A percentile compares a stretch with the other conserved stretches of the same genome.
Conservation (phyloP, 92 coral and sea anemone species). For the Micromussa lordhowensis region DNA sequence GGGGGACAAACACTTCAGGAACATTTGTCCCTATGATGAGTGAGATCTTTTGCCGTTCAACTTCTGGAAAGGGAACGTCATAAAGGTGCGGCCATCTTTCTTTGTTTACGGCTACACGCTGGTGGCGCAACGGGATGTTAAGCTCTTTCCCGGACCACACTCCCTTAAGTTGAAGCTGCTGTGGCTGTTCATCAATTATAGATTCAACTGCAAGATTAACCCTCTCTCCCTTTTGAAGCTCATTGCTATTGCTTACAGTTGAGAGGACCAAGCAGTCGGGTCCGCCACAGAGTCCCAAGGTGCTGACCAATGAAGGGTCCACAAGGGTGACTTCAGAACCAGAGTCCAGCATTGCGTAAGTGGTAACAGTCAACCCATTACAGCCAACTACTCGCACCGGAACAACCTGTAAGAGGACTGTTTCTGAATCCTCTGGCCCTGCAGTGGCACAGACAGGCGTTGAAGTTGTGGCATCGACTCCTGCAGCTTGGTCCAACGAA, state of each 20-base stretch:
- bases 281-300: no score
- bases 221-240: conserved; percentile 27
- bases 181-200: conserved; percentile 22
- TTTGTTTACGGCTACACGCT: neutral
- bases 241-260: conserved; percentile 29
- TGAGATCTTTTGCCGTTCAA: conserved; percentile 9
- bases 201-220: conserved; percentile 41
- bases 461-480: neutral
- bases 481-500: neutral
- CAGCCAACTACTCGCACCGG: conserved; percentile 46
- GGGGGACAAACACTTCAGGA: conserved; percentile 14
- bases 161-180: conserved; percentile 20
- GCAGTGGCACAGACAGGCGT: conserved; percentile 6
- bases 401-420: conserved; percentile 59
- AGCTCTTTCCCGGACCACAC: conserved; percentile 46
- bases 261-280: conserved; percentile 32
- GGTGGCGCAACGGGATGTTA: conserved; percentile 37
- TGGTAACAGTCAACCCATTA: conserved; percentile 27
- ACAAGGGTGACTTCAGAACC: conserved; percentile 63
- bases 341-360: conserved; percentile 62
- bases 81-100: conserved; percentile 33
- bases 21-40: conserved; percentile 3
- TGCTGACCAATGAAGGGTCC: conserved; percentile 43
- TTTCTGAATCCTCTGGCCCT: conserved; percentile 1
- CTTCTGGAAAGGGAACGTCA: conserved; percentile 33